Evolutionary conservation across 2,888 invertebrate species (phyloP), one percentile per base, ranked within the genome.

Genomic region (Falcaria lacertinaria): DNA sequence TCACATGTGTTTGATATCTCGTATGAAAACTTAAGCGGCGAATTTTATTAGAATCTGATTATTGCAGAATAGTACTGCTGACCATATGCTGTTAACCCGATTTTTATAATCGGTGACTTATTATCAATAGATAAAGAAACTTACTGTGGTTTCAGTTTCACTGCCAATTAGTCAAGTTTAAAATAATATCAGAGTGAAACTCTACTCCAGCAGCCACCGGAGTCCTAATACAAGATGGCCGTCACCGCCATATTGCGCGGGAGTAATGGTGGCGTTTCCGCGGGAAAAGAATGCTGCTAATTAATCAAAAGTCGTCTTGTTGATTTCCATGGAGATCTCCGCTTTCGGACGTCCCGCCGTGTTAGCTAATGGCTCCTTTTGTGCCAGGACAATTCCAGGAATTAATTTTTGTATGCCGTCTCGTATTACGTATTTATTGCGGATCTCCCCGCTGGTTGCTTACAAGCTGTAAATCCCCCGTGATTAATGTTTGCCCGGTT

Each of bases 311-410:
- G 72, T 80, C 78, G 75, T 73, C 71, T 74, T 76, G 70, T 65
- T 84, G 86, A 88, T 88, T 88, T 86, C 88, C 88, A 85, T 81
- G 74, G 88, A 86, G 86, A 84, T 72, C 74, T 69, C 35, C 42
- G 51, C 28, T 28, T 28, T 46, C 50, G 58, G 71, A 80, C 83
- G 82, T 59, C 84, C 84, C 80, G 77, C 67, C 57, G 73, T 74
- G 77, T 72, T 74, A 69, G 58, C 73, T 82, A 81, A 84, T 80
- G 79, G 81, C 66, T 69, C 68, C 82, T 71, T 86, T 88, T 88
- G 87, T 87, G 55, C 54, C 57, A 57, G 52, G 59, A 69, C 73
- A 76, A 76, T 75, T 76, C 67, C 56, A 66, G 72, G 73, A 80
- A 84, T 78, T 74, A 68, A 76, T 82, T 80, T 76, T 80, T 80